Percentiles rank a stretch among this genome's conserved stretches.
These are phyloP conservation scores for Tychaedon coryphoeus DNA, from an alignment of 2,113 vertebrate genomes.

Conservation along the genomic window DNA sequence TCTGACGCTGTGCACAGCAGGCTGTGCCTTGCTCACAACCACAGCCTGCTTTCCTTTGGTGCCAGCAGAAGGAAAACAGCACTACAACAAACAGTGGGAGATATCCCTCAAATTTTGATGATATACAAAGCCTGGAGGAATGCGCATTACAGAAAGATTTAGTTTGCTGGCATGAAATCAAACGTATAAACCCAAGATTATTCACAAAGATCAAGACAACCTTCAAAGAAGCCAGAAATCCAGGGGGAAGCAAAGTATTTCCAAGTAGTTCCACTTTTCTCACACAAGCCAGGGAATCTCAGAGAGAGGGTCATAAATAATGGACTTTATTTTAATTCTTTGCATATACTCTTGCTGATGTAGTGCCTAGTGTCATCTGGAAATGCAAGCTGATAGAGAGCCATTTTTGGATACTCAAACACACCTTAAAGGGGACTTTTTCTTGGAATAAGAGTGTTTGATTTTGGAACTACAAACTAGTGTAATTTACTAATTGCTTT, in stretches of 20 bases:
- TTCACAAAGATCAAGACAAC: constrained; percentile 52
- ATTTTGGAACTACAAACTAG: background rate
- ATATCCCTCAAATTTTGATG: constrained; percentile 3
- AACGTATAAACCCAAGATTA: constrained; percentile 23
- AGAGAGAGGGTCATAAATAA: constrained; percentile 41
- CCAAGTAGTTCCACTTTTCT: constrained; percentile 11
- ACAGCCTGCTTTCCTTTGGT: background rate
- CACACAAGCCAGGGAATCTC: background rate
- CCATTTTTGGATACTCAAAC: background rate
- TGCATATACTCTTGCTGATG: background rate
- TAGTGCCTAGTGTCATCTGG: background rate
- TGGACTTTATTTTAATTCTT: constrained; percentile 34
- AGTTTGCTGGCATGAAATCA: constrained; percentile 44
- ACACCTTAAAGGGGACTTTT: background rate
- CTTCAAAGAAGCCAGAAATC: constrained; percentile 61
- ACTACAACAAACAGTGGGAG: background rate
- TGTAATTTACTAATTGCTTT: background rate
- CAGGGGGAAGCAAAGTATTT: constrained; percentile 13
- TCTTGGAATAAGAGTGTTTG: background rate
- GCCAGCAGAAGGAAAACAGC: background rate
- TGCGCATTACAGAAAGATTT: constrained; percentile 9
- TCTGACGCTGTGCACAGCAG: background rate
- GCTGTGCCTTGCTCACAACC: background rate
- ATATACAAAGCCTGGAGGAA: constrained; percentile 24
- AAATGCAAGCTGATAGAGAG: background rate